Percentiles rank a stretch among this genome's conserved stretches.
Evolutionary conservation across 2,797 vertebrate genomes (phyloP).

Genomic region (Synanceia verrucosa): DNA sequence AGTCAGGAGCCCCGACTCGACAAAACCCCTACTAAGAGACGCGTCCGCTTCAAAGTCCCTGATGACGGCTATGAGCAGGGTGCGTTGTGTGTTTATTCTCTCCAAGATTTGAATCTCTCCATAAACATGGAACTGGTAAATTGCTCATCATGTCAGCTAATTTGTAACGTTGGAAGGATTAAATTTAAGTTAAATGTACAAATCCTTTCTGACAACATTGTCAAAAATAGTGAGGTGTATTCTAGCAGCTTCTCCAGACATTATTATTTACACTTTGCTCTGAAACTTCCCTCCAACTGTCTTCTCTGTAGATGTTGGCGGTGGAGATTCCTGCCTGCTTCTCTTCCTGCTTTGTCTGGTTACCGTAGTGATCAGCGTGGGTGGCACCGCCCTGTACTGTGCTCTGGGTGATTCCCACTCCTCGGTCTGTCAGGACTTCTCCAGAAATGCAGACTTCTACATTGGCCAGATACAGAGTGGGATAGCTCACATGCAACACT

Average conservation of each 20-base stretch:
- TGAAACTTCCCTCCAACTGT: background rate
- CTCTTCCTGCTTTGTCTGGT: slow-evolving; percentile 93
- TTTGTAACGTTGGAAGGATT: background rate
- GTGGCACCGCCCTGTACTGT: slow-evolving; percentile 96
- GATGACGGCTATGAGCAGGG: slow-evolving; percentile 91
- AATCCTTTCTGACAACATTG: background rate
- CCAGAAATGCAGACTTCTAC: slow-evolving; percentile 94
- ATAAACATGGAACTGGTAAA: background rate
- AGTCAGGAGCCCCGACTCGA: slow-evolving; percentile 41
- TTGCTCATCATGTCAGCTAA: background rate
- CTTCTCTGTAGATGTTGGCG: slow-evolving; percentile 87
- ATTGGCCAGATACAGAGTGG: slow-evolving; percentile 87
- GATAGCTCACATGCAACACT: slow-evolving; percentile 88
- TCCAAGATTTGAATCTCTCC: background rate
- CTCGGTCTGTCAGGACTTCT: slow-evolving; percentile 94
- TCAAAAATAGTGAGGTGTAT: background rate
- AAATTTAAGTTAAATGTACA: background rate
- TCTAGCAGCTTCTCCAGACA: background rate
- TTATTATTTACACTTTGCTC: background rate
- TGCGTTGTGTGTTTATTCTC: slow-evolving; percentile 60
- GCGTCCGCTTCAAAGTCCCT: slow-evolving; percentile 92
- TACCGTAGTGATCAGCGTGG: slow-evolving; percentile 95
- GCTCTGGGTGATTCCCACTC: slow-evolving; percentile 91
- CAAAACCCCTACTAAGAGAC: slow-evolving; percentile 85
- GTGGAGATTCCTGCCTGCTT: slow-evolving; percentile 92